Base-by-base conservation (phyloP, 1,140 invertebrate genomes). In the Trichonephila clavata region DNA sequence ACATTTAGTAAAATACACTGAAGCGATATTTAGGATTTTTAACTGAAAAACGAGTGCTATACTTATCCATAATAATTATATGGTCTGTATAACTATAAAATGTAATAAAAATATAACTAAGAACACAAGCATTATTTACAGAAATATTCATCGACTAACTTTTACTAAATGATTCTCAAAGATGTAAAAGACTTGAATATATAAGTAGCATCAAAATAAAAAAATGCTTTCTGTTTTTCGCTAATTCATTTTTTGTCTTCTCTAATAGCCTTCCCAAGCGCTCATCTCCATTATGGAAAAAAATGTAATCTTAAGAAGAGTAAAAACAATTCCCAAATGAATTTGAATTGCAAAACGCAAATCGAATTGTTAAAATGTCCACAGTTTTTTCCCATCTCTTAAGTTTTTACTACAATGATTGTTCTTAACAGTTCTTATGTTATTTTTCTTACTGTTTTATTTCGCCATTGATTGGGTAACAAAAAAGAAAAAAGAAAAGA, bases 341-440 rank as follows among this genome's bases (percentile, higher is more conserved):
- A 77, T 77, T 77, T 77, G 71, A 77, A 39, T 77, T 77, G 71
- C 71, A 77, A 77, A 77, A 77, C 71, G 27, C 32, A 77, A 77
- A 77, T 77, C 71, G 71, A 77, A 77, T 77, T 77, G 32, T 32
- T 77, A 16, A 13, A 10, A 27, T 27, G 71, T 39, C 14, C 27
- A 32, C 32, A 77, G 18, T 39, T 77, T 77, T 61, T 61, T 61
- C 16, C 5, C 2, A n/a, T 0, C 18, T 77, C 16, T 77, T 13
- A 16, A 39, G 32, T 77, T 77, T 32, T 77, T 39, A 77, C 32
- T 77, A 32, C 27, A 39, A 39, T 39, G 32, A 77, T 77, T 77
- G 71, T 77, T 20, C 32, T 77, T 18, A 2, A 20, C 13, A 32
- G 2, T 77, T 77, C 32, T 39, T 39, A 5, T 32, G 13, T 10